These are phyloP conservation scores for Danio albolineatus DNA, from an alignment of 2,797 vertebrate species.

Conservation along the genomic window DNA sequence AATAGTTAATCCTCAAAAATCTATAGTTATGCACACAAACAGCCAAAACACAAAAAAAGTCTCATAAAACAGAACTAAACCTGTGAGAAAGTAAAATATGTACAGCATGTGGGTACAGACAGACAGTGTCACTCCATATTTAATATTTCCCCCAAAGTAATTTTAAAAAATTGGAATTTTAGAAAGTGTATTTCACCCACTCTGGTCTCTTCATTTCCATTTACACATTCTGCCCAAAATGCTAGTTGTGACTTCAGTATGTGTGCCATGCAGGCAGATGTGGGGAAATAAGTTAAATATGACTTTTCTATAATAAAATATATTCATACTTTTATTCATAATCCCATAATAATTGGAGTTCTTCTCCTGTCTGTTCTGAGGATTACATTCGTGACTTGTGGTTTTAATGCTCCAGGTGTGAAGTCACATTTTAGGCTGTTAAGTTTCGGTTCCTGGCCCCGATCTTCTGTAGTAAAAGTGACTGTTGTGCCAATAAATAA, in stretches of 20 bases:
- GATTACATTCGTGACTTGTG: constrained; percentile 56
- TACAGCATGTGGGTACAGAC: too few species aligned
- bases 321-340: constrained; percentile 47
- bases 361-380: constrained; percentile 40
- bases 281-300: neutral
- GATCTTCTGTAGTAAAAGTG: constrained; percentile 65
- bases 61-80: too few species aligned
- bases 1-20: too few species aligned
- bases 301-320: constrained; percentile 35
- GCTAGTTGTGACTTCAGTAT: neutral
- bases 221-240: neutral
- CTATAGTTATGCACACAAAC: too few species aligned
- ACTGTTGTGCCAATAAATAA: constrained; percentile 65
- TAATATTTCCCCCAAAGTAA: too few species aligned
- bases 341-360: constrained; percentile 43
- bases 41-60: too few species aligned
- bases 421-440: constrained; percentile 62
- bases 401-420: constrained; percentile 64
- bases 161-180: too few species aligned
- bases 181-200: neutral
- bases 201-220: neutral
- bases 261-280: neutral
- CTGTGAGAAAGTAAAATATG: too few species aligned
- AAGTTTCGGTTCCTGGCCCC: constrained; percentile 55
- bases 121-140: too few species aligned